Conservation (phyloP, 2,888 invertebrate genomes). For the Catocala sponsa region DNA sequence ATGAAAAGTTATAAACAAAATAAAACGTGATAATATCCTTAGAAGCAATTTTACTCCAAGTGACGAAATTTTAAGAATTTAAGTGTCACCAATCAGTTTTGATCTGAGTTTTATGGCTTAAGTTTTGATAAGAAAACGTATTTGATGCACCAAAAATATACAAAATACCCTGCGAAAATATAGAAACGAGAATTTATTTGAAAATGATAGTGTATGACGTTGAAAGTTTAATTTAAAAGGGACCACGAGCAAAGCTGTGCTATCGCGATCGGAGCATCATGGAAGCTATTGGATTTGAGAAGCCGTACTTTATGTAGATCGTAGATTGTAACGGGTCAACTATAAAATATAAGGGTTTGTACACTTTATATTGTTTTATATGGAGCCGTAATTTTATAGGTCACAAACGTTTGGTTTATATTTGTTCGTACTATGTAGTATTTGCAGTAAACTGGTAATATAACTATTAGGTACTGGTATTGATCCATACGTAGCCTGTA, state of each 20-base stretch:
- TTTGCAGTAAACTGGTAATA: too few relatives aligned
- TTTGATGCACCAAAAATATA: background rate
- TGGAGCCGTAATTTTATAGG: background rate
- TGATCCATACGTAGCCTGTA: too few relatives aligned
- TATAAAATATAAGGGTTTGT: slow-evolving; percentile 13
- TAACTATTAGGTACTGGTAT: too few relatives aligned
- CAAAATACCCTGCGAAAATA: too few relatives aligned
- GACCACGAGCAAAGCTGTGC: slow-evolving; percentile 16
- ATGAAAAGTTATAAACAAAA: too few relatives aligned
- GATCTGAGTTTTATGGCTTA: too few relatives aligned
- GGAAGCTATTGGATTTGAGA: slow-evolving; percentile 28
- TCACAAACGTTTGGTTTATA: background rate
- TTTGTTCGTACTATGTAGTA: background rate
- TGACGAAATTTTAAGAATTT: too few relatives aligned
- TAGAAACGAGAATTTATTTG: slow-evolving; percentile 10
- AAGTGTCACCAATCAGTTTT: background rate
- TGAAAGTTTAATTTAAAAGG: slow-evolving; percentile 37
- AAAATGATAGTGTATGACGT: slow-evolving; percentile 8
- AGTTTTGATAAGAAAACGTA: background rate
- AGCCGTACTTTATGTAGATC: slow-evolving; percentile 32
- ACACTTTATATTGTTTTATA: background rate
- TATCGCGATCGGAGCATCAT: slow-evolving; percentile 22
- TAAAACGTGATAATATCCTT: too few relatives aligned
- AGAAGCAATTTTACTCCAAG: too few relatives aligned
- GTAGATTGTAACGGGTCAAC: slow-evolving; percentile 33